Conservation (phyloP, 2,113 vertebrate genomes). For the Clinocottus analis region DNA sequence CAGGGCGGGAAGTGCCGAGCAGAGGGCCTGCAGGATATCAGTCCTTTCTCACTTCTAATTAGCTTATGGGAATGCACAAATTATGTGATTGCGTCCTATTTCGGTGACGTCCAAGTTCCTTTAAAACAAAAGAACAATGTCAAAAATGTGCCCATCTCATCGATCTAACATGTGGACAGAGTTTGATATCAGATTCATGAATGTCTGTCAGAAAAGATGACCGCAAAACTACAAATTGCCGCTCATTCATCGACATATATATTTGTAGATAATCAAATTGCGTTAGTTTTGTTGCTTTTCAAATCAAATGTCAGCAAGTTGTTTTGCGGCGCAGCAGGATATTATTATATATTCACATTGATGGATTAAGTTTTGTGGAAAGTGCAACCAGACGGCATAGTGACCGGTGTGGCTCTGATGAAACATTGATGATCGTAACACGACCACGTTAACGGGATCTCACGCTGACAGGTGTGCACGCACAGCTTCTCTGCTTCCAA, state of each 20-base stretch:
- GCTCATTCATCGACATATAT: no score
- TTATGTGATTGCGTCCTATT: constrained; percentile 15
- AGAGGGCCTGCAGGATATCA: constrained; percentile 66
- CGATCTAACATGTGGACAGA: not conserved
- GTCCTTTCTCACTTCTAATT: constrained; percentile 59
- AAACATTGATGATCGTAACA: constrained; percentile 56
- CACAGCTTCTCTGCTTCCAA: not conserved
- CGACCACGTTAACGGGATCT: constrained; percentile 16
- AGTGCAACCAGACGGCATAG: constrained; percentile 58
- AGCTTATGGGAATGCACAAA: constrained; percentile 56
- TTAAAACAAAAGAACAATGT: not conserved
- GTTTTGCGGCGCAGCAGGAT: constrained; percentile 5
- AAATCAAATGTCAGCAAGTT: not conserved
- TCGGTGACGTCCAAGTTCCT: not conserved
- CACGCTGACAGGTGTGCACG: not conserved
- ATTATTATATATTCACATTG: constrained; percentile 35
- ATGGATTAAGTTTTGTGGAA: constrained; percentile 53
- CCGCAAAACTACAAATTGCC: not conserved
- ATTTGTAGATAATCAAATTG: not conserved
- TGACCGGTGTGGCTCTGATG: constrained; percentile 41
- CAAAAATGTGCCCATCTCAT: not conserved
- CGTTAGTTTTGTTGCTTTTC: not conserved
- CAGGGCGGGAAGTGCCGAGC: constrained; percentile 74
- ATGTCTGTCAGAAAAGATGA: not conserved
- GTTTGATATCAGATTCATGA: not conserved